Evolutionary conservation across 2,797 vertebrate genomes (phyloP).

Genomic region (Iguana delicatissima): DNA sequence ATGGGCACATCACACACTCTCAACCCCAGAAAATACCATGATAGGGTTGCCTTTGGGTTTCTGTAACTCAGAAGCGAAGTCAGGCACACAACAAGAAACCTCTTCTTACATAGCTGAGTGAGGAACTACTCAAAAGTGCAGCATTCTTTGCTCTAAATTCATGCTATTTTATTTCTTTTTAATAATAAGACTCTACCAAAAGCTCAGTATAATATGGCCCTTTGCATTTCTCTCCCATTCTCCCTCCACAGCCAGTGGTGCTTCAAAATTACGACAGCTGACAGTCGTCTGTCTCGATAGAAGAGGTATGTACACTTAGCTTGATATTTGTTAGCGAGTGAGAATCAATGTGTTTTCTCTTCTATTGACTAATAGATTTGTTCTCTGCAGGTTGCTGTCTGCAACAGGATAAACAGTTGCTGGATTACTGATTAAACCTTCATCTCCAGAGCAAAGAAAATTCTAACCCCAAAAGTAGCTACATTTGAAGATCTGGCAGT

Average conservation of each 20-base stretch:
- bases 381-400: constrained; percentile 41
- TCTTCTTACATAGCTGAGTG: not conserved
- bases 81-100: too few species aligned
- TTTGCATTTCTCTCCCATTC: not conserved
- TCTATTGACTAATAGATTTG: constrained; percentile 17
- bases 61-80: too few species aligned
- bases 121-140: too few species aligned
- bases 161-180: not conserved
- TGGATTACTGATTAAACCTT: constrained; percentile 62
- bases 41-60: too few species aligned
- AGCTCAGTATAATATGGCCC: not conserved
- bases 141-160: not conserved
- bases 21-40: too few species aligned
- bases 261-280: not conserved
- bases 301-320: constrained; percentile 33
- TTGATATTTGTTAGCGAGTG: constrained; percentile 41
- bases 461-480: constrained; percentile 51
- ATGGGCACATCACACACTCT: too few species aligned
- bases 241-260: too few species aligned
- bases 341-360: constrained; percentile 50
- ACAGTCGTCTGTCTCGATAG: not conserved
- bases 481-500: constrained; percentile 50
- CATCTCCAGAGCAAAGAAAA: constrained; percentile 42
- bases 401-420: constrained; percentile 18
- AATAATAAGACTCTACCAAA: not conserved